Conservation (phyloP, 2,888 invertebrate genomes). For the Clostera curtula region DNA sequence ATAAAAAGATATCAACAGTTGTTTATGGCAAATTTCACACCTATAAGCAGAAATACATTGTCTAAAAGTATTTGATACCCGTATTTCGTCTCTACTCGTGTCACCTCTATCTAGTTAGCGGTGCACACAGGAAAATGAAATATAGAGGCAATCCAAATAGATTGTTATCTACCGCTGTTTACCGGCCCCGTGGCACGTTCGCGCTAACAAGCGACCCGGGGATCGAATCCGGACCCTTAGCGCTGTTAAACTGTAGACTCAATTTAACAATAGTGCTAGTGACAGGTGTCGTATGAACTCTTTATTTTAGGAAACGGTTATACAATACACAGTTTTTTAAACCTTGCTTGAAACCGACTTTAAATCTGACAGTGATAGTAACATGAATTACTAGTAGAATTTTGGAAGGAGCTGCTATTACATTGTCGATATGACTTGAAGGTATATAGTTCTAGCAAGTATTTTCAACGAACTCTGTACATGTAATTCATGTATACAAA, state of each 20-base stretch:
- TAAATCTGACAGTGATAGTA: too few relatives aligned
- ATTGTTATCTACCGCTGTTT: constrained; percentile 76
- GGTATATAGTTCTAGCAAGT: too few relatives aligned
- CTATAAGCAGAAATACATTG: constrained; percentile 25
- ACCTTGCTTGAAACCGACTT: too few relatives aligned
- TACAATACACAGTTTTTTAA: too few relatives aligned
- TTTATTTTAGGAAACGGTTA: constrained; percentile 26
- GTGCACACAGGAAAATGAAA: constrained; percentile 69
- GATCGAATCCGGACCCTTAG: constrained; percentile 47
- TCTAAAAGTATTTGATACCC: constrained; percentile 48
- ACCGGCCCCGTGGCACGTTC: constrained; percentile 68
- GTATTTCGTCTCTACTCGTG: constrained; percentile 52
- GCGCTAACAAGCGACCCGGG: constrained; percentile 63
- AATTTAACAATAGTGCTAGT: constrained; percentile 53
- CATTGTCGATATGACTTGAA: too few relatives aligned
- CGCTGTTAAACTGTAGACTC: constrained; percentile 28
- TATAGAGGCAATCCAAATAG: constrained; percentile 75
- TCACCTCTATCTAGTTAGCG: constrained; percentile 69
- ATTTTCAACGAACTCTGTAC: too few relatives aligned
- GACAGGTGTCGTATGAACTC: constrained; percentile 54
- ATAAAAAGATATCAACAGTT: too few relatives aligned
- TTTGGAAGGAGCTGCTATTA: too few relatives aligned
- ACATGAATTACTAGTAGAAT: too few relatives aligned
- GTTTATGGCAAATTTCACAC: too few relatives aligned
- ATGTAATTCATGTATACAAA: too few relatives aligned